A percentile compares a stretch with the other conserved stretches of the same genome.
Evolutionary conservation across 2,797 vertebrate genomes (phyloP).

Genomic region (Lacerta bilineata): DNA sequence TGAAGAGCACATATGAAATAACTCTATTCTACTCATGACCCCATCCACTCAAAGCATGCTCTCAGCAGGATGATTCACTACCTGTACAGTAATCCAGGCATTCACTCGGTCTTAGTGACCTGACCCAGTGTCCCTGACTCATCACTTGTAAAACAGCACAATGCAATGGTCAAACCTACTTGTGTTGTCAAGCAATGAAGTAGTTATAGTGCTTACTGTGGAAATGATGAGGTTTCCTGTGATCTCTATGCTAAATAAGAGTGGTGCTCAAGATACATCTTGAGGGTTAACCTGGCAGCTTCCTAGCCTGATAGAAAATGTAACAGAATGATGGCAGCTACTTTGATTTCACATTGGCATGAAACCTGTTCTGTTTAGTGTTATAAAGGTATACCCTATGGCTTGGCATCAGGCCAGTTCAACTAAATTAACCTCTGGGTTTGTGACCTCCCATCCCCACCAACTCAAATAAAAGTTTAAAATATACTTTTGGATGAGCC

Average conservation of each 20-base stretch:
- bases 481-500: not conserved
- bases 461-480: not conserved
- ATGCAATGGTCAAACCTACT: not conserved
- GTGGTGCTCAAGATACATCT: not conserved
- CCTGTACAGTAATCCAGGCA: not conserved
- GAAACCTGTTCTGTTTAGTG: not conserved
- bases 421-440: not conserved
- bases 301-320: not conserved
- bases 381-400: not conserved
- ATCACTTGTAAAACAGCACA: not conserved
- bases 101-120: not conserved
- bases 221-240: not conserved
- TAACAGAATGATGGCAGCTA: not conserved
- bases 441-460: not conserved
- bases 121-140: accelerated
- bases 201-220: not conserved
- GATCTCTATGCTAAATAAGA: not conserved
- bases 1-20: accelerated
- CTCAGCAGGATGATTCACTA: not conserved
- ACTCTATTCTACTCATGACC: accelerated
- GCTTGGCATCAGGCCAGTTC: not conserved
- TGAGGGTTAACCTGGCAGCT: not conserved
- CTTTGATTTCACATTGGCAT: not conserved
- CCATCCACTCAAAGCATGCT: not conserved
- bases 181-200: not conserved